A percentile compares a stretch with the other conserved stretches of the same genome.
Conservation (phyloP, 2,113 vertebrate species). For the Ceyx margarethae region DNA sequence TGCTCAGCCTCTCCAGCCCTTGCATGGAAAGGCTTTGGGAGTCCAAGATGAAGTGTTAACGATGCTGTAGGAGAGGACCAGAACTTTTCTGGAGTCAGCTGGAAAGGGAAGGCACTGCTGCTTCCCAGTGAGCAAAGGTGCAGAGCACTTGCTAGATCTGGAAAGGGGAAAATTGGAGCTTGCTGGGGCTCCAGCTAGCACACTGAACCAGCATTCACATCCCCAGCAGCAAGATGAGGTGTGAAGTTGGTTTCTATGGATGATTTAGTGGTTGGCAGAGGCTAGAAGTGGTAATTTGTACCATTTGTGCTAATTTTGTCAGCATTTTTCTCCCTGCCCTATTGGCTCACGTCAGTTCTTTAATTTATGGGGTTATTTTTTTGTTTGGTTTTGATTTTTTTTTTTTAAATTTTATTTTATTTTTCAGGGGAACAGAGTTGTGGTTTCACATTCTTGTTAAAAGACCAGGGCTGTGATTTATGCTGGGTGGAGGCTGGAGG, state of each 20-base stretch:
- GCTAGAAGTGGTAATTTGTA: conserved; percentile 14
- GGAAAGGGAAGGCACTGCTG: background rate
- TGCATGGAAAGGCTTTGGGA: background rate
- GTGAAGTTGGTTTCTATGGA: conserved; percentile 19
- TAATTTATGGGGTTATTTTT: background rate
- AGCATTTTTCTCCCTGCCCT: background rate
- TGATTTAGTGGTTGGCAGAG: conserved; percentile 23
- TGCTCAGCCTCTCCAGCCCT: background rate
- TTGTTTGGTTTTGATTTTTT: background rate
- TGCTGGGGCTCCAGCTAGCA: background rate
- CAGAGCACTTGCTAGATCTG: background rate
- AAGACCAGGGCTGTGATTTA: conserved; percentile 6
- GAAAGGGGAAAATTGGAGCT: background rate
- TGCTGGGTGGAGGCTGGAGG: background rate
- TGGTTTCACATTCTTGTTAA: background rate
- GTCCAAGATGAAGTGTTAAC: background rate
- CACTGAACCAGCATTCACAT: background rate
- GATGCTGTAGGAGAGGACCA: background rate
- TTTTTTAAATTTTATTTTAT: background rate
- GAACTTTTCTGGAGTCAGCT: background rate
- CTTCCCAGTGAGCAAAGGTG: background rate
- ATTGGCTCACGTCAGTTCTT: background rate
- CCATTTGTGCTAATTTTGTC: conserved; percentile 32
- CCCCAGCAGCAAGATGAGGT: conserved; percentile 22
- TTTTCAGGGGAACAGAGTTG: background rate